A percentile compares a stretch with the other conserved stretches of the same genome.
Evolutionary conservation across 2,797 vertebrate species (phyloP).

Genomic region (Darevskia nairensis): DNA sequence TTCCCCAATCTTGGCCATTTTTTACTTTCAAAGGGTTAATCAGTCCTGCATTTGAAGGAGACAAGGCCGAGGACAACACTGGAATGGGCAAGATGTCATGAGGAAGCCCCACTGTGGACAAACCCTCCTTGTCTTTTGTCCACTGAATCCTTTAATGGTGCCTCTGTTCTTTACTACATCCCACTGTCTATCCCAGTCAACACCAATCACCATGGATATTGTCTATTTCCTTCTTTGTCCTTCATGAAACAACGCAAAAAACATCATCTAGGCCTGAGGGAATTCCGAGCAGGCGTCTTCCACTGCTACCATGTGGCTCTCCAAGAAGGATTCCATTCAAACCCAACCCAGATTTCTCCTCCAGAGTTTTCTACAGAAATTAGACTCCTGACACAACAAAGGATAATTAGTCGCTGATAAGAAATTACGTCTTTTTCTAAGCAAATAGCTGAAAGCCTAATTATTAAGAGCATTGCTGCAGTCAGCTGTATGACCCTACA

Average conservation of each 20-base stretch:
- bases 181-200: background rate
- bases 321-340: conserved; percentile 11
- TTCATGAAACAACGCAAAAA: background rate
- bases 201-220: background rate
- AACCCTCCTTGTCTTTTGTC: too few species aligned
- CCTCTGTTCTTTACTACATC: background rate
- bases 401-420: conserved; percentile 98
- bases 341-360: background rate
- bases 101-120: too few species aligned
- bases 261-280: conserved; percentile 24
- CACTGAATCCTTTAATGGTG: background rate
- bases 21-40: too few species aligned
- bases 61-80: too few species aligned
- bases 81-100: too few species aligned
- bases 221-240: background rate
- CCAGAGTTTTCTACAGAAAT: conserved; percentile 66
- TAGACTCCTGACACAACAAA: conserved; percentile 84
- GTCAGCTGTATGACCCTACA: conserved; percentile 72
- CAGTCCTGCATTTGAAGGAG: too few species aligned
- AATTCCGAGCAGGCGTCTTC: conserved; percentile 40
- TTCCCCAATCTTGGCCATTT: too few species aligned
- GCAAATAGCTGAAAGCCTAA: conserved; percentile 90
- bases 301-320: background rate
- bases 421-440: conserved; percentile 92
- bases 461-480: conserved; percentile 83